Percentiles rank a stretch among this genome's conserved stretches.
phyloP scores from a whole-genome alignment of 2,113 vertebrate genomes.

The human region DNA sequence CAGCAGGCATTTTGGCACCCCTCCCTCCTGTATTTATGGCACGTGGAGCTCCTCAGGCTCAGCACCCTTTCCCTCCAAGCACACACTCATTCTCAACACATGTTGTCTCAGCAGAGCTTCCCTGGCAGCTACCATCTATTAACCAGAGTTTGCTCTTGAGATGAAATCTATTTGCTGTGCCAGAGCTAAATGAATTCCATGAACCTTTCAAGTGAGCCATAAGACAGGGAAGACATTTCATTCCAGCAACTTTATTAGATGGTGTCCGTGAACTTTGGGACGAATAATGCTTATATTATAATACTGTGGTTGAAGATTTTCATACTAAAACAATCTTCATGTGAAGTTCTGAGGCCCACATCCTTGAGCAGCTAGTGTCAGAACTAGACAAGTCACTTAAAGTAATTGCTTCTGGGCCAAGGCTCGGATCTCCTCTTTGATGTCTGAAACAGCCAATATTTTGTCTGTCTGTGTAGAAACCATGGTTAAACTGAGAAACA shows the following conservation, averaged over 20 bases:
- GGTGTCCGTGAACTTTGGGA: neutral
- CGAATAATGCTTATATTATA: neutral
- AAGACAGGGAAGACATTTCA: neutral
- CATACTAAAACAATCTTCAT: neutral
- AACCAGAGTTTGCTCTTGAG: neutral
- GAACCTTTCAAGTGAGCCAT: neutral
- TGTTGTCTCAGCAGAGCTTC: neutral
- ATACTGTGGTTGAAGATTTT: neutral
- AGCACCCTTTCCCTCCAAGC: neutral
- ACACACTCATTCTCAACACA: neutral
- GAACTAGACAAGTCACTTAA: neutral
- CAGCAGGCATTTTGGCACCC: neutral
- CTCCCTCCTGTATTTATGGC: neutral
- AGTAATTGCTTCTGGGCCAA: neutral
- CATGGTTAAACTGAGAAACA: neutral
- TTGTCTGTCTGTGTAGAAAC: neutral
- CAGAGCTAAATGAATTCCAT: neutral
- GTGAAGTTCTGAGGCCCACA: neutral
- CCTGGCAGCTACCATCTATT: neutral
- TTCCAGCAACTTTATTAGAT: neutral
- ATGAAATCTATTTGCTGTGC: neutral
- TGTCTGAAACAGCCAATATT: neutral
- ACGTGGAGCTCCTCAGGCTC: neutral
- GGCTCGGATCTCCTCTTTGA: neutral
- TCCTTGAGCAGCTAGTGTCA: neutral